A percentile compares a stretch with the other conserved stretches of the same genome.
Evolutionary conservation across 2,797 vertebrate genomes (phyloP).

Genomic region (Dermochelys coriacea): DNA sequence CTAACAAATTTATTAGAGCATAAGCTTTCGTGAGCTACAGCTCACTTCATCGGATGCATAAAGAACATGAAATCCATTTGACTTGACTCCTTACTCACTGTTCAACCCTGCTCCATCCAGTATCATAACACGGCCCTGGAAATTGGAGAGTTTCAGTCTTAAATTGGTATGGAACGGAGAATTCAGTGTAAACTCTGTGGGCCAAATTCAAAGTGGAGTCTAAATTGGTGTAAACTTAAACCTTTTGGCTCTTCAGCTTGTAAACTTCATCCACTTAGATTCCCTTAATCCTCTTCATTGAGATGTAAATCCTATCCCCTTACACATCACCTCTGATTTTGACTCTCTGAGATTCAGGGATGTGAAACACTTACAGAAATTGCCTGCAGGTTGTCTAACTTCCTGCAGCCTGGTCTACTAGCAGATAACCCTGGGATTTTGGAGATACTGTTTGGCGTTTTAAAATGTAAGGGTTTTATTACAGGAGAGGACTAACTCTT

Average conservation of each 20-base stretch:
- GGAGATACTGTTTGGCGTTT: slow-evolving; percentile 8
- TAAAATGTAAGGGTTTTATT: slow-evolving; percentile 50
- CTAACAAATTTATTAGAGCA: too few species aligned
- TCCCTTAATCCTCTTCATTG: not conserved
- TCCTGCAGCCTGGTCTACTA: slow-evolving; percentile 49
- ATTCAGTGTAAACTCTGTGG: not conserved
- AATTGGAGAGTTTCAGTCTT: slow-evolving; percentile 48
- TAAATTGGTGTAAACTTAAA: not conserved
- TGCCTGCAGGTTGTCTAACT: not conserved
- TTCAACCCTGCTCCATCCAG: not conserved
- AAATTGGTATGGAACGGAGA: slow-evolving; percentile 51
- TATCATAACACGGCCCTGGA: slow-evolving; percentile 27
- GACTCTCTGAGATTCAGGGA: not conserved
- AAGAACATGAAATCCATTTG: not conserved
- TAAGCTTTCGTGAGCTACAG: too few species aligned
- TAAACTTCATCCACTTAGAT: not conserved
- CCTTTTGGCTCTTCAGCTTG: not conserved
- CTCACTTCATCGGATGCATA: too few species aligned
- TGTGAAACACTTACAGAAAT: not conserved
- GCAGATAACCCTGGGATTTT: slow-evolving; percentile 30
- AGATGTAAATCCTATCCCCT: not conserved
- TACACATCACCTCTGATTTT: not conserved
- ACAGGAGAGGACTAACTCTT: slow-evolving; percentile 37
- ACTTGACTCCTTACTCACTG: not conserved
- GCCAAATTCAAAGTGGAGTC: not conserved